phyloP scores from a whole-genome alignment of 2,797 vertebrate genomes.

The Arnoldichthys spilopterus region DNA sequence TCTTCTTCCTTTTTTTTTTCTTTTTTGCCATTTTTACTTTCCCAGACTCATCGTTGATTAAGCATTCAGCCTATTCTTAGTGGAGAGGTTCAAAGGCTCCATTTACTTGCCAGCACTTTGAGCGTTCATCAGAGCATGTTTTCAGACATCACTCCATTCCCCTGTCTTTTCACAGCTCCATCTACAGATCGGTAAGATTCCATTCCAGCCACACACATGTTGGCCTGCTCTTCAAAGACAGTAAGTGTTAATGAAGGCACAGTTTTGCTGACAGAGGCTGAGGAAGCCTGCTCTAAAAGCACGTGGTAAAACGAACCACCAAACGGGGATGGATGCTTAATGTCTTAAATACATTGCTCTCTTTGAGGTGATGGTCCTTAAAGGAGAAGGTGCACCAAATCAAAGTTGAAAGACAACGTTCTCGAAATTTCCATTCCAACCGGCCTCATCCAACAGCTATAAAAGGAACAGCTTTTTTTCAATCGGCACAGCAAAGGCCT shows the following conservation, averaged over 20 bases:
- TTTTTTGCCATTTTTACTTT: no score
- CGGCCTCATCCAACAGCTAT: conserved; percentile 39
- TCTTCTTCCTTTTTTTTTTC: conserved; percentile 58
- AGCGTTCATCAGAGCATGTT: conserved; percentile 62
- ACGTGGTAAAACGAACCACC: not conserved
- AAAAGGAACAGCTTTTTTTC: conserved; percentile 49
- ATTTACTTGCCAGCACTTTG: conserved; percentile 61
- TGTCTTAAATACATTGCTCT: not conserved
- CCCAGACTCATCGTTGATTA: conserved; percentile 64
- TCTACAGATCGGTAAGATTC: conserved; percentile 29
- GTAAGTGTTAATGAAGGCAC: conserved; percentile 2
- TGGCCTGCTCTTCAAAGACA: conserved; percentile 24
- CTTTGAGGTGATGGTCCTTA: not conserved
- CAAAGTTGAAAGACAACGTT: not conserved
- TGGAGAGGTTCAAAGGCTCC: conserved; percentile 73
- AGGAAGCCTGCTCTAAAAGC: not conserved
- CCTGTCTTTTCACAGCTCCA: conserved; percentile 46
- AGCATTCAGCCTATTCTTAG: conserved; percentile 67
- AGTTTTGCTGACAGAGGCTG: conserved; percentile 10
- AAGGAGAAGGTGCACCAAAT: not conserved
- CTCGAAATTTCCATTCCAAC: not conserved
- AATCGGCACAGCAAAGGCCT: conserved; percentile 70
- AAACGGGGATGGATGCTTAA: no score
- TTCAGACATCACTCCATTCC: conserved; percentile 49
- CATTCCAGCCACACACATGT: conserved; percentile 26